Conservation (phyloP, 2,888 invertebrate genomes). For the Adelognathus sp. region DNA sequence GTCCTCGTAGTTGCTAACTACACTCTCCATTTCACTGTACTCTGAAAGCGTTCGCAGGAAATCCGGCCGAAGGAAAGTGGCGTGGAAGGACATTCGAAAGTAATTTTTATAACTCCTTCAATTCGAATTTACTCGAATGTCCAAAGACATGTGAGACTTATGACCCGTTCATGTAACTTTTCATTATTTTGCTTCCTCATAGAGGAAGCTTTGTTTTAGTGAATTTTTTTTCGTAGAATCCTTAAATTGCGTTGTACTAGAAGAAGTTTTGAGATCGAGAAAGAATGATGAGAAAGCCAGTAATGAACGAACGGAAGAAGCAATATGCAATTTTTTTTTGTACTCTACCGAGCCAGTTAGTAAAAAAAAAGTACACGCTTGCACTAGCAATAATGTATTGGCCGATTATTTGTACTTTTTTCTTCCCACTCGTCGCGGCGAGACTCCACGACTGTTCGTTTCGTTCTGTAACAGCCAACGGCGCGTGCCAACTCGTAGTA, state of each 20-base stretch:
- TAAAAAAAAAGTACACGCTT: background rate
- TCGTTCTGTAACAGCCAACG: background rate
- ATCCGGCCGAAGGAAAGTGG: slow-evolving; percentile 2
- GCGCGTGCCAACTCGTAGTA: slow-evolving; percentile 33
- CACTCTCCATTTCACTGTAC: slow-evolving; percentile 10
- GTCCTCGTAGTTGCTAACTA: slow-evolving; percentile 49
- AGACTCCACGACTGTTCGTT: slow-evolving; percentile 1
- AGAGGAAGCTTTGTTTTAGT: too few relatives aligned
- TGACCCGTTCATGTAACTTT: background rate
- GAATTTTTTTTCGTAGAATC: too few relatives aligned
- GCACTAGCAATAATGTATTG: background rate
- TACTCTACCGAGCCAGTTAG: background rate
- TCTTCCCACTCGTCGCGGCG: slow-evolving; percentile 1
- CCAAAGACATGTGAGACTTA: too few relatives aligned
- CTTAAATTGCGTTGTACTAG: too few relatives aligned
- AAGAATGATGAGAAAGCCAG: too few relatives aligned
- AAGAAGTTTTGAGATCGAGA: too few relatives aligned
- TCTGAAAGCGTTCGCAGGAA: background rate
- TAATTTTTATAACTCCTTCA: background rate
- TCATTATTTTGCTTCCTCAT: background rate
- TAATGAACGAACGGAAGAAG: background rate
- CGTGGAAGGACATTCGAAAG: background rate
- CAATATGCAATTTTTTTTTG: background rate
- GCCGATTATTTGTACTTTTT: background rate
- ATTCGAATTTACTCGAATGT: too few relatives aligned